Base-by-base conservation (phyloP, 1,140 invertebrate genomes). In the Hermatobates lingyangjiaoensis region DNA sequence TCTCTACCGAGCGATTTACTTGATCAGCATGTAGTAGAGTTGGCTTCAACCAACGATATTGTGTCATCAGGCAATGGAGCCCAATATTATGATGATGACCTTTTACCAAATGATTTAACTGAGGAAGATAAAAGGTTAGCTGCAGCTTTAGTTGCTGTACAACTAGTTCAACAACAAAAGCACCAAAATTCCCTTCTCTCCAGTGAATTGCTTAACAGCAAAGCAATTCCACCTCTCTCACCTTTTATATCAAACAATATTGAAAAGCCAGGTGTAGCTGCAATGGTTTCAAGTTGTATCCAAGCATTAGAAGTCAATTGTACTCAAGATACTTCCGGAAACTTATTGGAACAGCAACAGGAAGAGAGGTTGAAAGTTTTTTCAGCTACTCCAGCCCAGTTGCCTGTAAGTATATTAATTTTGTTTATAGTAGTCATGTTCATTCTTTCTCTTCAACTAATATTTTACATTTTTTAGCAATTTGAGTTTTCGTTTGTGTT, bases 71-170 rank as follows among this genome's bases (percentile, higher is more conserved):
- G 66, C 42, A 58, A 63, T 3, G 55, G 60, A 0, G 58, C 67
- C 3, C 68, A 69, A 51, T 71, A 70, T 59, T 70, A 70, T 40
- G 68, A 69, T 51, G 68, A 70, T 27, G 68, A 70, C 55, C 52
- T 71, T 39, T 57, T 60, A 25, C 28, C 62, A 0, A 66, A 68
- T 39, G 67, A 68, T 44, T 59, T 71, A 46, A 70, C 68, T 15
- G 70, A 73, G 53, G 70, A 71, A 53, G 70, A 72, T 55, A 57
- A 69, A 48, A 65, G 67, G 57, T 58, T 72, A 44, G 69, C 69
- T 42, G 67, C 69, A 24, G 69, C 70, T 40, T 59, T 73, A 50
- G 69, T 71, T 44, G 70, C 70, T 10, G 70, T 72, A 1, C 70
- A 73, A 52, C 61, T 71, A n/a, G 69, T 64, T 48, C 68, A 71